Base-by-base conservation (phyloP, 2,113 vertebrate species). In the Lepidothrix coronata region DNA sequence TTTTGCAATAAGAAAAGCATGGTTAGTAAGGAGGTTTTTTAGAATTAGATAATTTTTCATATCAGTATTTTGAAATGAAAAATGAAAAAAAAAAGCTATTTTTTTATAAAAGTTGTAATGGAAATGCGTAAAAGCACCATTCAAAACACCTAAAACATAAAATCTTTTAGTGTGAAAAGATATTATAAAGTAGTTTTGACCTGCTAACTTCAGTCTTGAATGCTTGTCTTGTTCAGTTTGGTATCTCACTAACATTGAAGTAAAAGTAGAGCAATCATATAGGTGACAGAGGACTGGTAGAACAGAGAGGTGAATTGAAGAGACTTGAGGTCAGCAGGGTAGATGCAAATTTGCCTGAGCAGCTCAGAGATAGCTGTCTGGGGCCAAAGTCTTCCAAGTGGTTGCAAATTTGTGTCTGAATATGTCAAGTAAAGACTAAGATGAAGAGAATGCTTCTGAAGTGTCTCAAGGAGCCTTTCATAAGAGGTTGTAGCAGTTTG, bases 311-410 rank as follows among this genome's bases (percentile, higher is more conserved):
- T 52, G 25, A 76, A 25, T 24, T 80, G 72, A 59, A 73, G 18
- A 49, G 18, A 21, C 33, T 66, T 0, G 0, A 43, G 12, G 15
- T 61, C 10, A 5, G 4, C 16, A n/a, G 23, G 6, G 7, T n/a
- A 73, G 85, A 57, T 48, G 33, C 24, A 79, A 73, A 85, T 88
- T 88, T 88, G 12, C 25, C 27, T 27, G 41, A 77, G 67, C 4
- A 46, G 20, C 23, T 80, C 46, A 55, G 18, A 82, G 15, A 12
- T 31, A 48, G 6, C 17, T 73, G 8, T 20, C 7, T 55, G 33
- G 15, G 28, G 13, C 12, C 41, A 72, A 85, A 85, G 25, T 3
- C 37, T 83, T 62, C 84, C 31, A 80, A 17, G 14, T 6, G 11
- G 3, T 14, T 88, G 7, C 25, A 88, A 90, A 79, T 66, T 71